Conservation (phyloP, 2,888 invertebrate genomes). For the Cerastis rubricosa region DNA sequence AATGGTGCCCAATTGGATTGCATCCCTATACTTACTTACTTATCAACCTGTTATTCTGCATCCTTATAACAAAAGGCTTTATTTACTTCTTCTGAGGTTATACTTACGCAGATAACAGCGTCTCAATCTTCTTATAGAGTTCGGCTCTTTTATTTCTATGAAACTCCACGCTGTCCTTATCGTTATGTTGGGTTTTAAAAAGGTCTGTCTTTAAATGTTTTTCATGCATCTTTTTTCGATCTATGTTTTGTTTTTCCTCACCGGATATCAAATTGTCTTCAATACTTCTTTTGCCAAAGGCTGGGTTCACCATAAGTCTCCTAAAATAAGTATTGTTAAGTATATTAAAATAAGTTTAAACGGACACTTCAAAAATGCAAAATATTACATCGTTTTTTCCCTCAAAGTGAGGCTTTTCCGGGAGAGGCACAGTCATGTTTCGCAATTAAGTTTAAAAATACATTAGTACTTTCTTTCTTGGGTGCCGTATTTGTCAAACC, state of each 20-base stretch:
- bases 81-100: not conserved
- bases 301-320: slow-evolving; percentile 83
- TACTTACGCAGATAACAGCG: slow-evolving; percentile 92
- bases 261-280: slow-evolving; percentile 71
- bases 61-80: not conserved
- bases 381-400: not conserved
- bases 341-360: not conserved
- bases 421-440: not conserved
- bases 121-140: slow-evolving; percentile 92
- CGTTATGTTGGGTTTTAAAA: slow-evolving; percentile 76
- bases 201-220: slow-evolving; percentile 75
- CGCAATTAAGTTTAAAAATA: not conserved
- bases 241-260: slow-evolving; percentile 81
- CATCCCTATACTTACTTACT: too few relatives aligned
- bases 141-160: slow-evolving; percentile 92
- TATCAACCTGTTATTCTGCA: too few relatives aligned
- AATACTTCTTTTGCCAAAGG: slow-evolving; percentile 86
- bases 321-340: slow-evolving; percentile 8
- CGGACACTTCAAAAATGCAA: not conserved
- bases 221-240: slow-evolving; percentile 82
- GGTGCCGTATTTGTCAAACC: not conserved
- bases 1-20: not conserved
- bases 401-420: not conserved
- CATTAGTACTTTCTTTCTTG: not conserved
- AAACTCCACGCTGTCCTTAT: slow-evolving; percentile 82